phyloP scores from a whole-genome alignment of 2,888 invertebrate genomes.

The Camponotus fellah region DNA sequence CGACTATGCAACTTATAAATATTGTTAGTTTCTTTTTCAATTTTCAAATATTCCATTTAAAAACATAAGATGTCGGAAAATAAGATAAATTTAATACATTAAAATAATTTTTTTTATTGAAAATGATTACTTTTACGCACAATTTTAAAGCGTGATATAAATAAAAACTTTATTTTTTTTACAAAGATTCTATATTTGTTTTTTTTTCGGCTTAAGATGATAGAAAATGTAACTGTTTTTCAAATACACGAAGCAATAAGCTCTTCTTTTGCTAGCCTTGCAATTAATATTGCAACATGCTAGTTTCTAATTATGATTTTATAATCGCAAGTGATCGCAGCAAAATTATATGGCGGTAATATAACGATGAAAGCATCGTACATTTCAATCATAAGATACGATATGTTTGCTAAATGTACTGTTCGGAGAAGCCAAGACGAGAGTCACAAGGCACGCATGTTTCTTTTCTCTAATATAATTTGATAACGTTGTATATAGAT shows the following conservation, averaged over 20 bases:
- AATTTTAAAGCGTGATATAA: not conserved
- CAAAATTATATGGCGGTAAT: constrained; percentile 26
- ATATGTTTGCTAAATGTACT: constrained; percentile 26
- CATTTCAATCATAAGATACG: constrained; percentile 45
- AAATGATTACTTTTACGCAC: not conserved
- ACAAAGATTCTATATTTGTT: not conserved
- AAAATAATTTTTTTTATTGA: not conserved
- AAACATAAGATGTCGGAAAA: not conserved
- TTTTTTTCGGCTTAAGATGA: not conserved
- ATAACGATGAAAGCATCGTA: constrained; percentile 5
- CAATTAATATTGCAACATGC: constrained; percentile 2
- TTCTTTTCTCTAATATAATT: constrained; percentile 45
- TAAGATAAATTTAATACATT: not conserved
- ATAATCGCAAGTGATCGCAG: constrained; percentile 15
- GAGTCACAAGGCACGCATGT: constrained; percentile 15
- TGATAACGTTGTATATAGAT: constrained; percentile 35
- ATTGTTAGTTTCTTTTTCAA: not conserved
- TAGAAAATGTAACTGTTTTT: not conserved
- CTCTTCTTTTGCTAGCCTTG: not conserved
- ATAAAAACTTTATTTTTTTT: not conserved
- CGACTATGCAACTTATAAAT: not conserved
- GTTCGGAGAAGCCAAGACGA: constrained; percentile 20
- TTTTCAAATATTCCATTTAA: not conserved
- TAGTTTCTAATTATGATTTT: constrained; percentile 48
- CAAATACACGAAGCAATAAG: not conserved